phyloP scores from a whole-genome alignment of 2,888 invertebrate genomes.

The Cylindroiulus punctatus region DNA sequence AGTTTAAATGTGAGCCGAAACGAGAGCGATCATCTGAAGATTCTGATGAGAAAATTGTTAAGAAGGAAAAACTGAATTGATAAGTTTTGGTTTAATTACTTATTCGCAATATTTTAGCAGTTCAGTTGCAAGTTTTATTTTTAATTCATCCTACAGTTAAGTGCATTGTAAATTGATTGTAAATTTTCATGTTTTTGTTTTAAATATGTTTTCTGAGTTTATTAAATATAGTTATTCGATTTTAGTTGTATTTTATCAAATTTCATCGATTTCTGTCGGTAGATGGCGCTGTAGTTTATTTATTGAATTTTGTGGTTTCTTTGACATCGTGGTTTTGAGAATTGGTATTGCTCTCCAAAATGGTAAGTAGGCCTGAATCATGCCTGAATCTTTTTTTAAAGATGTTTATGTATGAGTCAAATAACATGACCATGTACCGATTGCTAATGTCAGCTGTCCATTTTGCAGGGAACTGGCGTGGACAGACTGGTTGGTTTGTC shows the following conservation, averaged over 20 bases:
- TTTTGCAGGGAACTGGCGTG: conserved; percentile 7
- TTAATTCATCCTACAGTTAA: too few species aligned
- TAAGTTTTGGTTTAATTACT: too few species aligned
- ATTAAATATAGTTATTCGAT: not conserved
- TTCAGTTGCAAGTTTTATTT: too few species aligned
- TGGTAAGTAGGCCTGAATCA: not conserved
- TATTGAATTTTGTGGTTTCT: not conserved
- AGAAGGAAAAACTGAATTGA: not conserved
- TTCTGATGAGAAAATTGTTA: conserved; percentile 42
- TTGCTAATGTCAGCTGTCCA: not conserved
- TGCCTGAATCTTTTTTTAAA: too few species aligned
- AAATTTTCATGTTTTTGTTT: not conserved
- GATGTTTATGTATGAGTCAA: not conserved
- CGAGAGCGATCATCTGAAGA: conserved; percentile 4
- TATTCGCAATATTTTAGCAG: too few species aligned
- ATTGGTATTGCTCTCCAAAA: not conserved
- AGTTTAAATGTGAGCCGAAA: not conserved
- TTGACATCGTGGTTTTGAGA: too few species aligned
- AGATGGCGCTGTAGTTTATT: not conserved
- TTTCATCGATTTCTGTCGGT: not conserved
- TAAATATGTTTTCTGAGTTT: not conserved
- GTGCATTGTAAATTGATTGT: not conserved
- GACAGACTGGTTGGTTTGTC: conserved; percentile 18
- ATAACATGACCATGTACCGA: not conserved
- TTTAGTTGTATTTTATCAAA: not conserved